A percentile compares a stretch with the other conserved stretches of the same genome.
Conservation (phyloP, 1,140 invertebrate genomes). For the Chlorops oryzae region DNA sequence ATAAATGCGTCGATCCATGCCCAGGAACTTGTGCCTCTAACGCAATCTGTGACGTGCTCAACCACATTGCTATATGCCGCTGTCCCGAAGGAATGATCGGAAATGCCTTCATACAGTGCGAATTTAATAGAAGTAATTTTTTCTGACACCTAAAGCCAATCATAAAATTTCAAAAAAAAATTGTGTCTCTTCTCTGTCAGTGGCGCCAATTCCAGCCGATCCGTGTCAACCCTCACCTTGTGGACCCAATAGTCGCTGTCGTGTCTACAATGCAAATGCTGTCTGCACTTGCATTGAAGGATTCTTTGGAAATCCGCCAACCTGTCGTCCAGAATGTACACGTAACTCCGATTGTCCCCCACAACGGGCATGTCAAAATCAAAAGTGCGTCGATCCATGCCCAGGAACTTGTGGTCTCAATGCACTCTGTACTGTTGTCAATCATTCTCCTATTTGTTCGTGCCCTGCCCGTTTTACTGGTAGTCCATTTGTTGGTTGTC, state of each 20-base stretch:
- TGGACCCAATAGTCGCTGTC: slow-evolving; percentile 53
- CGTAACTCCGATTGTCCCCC: slow-evolving; percentile 76
- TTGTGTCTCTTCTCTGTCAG: slow-evolving; percentile 47
- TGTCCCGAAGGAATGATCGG: slow-evolving; percentile 53
- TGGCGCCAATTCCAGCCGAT: slow-evolving; percentile 51
- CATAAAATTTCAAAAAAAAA: slow-evolving; percentile 41
- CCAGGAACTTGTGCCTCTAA: slow-evolving; percentile 60
- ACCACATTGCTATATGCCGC: slow-evolving; percentile 60
- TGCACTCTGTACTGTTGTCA: slow-evolving; percentile 72
- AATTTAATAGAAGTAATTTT: slow-evolving; percentile 48
- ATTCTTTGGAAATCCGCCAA: slow-evolving; percentile 63
- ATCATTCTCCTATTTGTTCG: slow-evolving; percentile 73
- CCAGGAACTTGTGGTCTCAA: slow-evolving; percentile 66
- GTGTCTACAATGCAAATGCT: slow-evolving; percentile 51
- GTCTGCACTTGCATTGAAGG: slow-evolving; percentile 58
- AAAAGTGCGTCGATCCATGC: slow-evolving; percentile 66
- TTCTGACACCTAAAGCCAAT: not conserved
- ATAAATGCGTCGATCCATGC: slow-evolving; percentile 63
- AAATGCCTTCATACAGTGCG: slow-evolving; percentile 42
- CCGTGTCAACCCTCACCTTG: slow-evolving; percentile 58
- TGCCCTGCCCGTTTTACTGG: slow-evolving; percentile 72
- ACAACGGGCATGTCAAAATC: slow-evolving; percentile 69
- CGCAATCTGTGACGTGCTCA: slow-evolving; percentile 61
- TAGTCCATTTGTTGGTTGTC: slow-evolving; percentile 73
- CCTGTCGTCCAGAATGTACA: slow-evolving; percentile 74